These are phyloP conservation scores for Porphyrio hochstetteri DNA, from an alignment of 2,113 vertebrate species.

Conservation along the genomic window DNA sequence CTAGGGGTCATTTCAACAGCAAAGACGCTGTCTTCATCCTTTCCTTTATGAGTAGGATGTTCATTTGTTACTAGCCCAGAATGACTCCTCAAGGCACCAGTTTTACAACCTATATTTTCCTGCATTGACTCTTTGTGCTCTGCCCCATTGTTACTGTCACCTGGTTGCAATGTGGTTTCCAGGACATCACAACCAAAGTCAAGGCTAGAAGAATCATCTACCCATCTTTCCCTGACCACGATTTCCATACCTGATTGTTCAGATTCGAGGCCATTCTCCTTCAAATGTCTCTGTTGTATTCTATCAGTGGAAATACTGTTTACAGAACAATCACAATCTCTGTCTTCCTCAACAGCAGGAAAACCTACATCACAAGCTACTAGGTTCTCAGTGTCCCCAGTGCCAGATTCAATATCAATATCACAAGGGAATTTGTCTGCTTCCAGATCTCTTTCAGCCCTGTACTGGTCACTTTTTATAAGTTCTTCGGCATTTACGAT, in stretches of 20 bases:
- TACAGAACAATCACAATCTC: not conserved
- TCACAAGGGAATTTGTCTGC: not conserved
- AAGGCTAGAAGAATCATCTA: not conserved
- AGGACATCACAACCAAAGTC: not conserved
- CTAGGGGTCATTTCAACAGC: not conserved
- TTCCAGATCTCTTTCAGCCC: not conserved
- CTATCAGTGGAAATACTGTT: not conserved
- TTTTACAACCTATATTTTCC: not conserved
- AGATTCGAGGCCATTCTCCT: not conserved
- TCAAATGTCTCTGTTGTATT: not conserved
- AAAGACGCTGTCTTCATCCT: not conserved
- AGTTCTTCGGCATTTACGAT: not conserved
- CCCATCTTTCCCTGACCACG: not conserved
- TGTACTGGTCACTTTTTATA: not conserved
- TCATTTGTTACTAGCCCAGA: not conserved
- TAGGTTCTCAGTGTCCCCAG: not conserved
- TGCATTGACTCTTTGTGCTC: not conserved
- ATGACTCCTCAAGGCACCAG: not conserved
- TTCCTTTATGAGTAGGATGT: not conserved
- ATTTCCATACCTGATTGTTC: not conserved
- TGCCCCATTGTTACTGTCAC: not conserved
- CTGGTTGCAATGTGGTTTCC: not conserved
- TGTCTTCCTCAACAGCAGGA: constrained; percentile 36
- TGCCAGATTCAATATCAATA: not conserved
- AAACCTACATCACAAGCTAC: not conserved